phyloP scores from a whole-genome alignment of 2,797 vertebrate species.

The Rhincodon typus region DNA sequence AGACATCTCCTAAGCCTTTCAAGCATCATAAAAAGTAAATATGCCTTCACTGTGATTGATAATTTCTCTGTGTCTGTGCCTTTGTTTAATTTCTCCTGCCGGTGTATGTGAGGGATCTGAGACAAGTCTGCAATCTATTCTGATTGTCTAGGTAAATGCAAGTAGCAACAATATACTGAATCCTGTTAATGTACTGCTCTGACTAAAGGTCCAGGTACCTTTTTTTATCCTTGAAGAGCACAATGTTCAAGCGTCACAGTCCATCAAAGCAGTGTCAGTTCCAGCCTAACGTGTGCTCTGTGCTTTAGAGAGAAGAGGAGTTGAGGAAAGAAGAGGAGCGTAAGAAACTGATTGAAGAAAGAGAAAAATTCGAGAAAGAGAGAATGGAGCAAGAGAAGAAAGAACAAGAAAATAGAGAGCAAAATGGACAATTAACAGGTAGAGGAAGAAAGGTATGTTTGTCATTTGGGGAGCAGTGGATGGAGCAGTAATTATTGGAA shows the following conservation, averaged over 20 bases:
- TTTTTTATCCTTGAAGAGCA: not conserved
- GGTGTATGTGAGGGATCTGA: not conserved
- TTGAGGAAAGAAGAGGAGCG: slow-evolving; percentile 85
- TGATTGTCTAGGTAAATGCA: not conserved
- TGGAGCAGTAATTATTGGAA: not conserved
- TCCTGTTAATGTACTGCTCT: not conserved
- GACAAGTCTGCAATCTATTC: not conserved
- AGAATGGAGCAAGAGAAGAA: slow-evolving; percentile 86
- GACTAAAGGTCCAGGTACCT: not conserved
- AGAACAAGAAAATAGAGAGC: slow-evolving; percentile 77
- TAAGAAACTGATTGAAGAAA: slow-evolving; percentile 75
- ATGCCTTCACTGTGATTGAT: not conserved
- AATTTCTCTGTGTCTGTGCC: not conserved
- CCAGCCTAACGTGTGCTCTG: not conserved
- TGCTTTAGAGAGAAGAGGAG: slow-evolving; percentile 84
- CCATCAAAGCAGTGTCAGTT: not conserved
- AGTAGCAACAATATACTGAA: not conserved
- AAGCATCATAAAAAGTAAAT: not conserved
- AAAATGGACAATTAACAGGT: no score
- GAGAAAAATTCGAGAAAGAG: slow-evolving; percentile 84
- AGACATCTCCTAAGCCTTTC: not conserved
- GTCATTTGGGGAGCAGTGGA: slow-evolving; percentile 3
- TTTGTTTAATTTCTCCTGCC: not conserved
- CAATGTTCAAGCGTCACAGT: no score
- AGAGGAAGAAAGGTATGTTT: slow-evolving; percentile 78